phyloP scores from a whole-genome alignment of 2,888 invertebrate species.

The Heterodera filipjevi region DNA sequence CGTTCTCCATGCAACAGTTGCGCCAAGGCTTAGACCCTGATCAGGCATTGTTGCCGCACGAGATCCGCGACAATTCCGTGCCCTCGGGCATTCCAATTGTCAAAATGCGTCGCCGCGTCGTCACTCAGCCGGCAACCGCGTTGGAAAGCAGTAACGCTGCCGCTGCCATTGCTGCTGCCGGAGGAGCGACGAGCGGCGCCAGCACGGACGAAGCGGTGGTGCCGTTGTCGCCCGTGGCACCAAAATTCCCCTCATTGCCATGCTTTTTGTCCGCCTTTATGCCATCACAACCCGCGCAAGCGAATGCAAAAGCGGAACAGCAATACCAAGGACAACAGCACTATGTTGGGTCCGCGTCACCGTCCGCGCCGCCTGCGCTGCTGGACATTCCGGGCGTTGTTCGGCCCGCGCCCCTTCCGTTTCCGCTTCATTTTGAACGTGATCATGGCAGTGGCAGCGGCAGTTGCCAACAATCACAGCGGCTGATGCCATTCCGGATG shows the following conservation, averaged over 20 bases:
- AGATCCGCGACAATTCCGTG: slow-evolving; percentile 36
- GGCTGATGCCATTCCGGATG: not conserved
- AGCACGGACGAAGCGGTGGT: slow-evolving; percentile 36
- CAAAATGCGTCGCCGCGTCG: slow-evolving; percentile 41
- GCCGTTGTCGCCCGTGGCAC: slow-evolving; percentile 40
- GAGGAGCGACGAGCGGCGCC: not conserved
- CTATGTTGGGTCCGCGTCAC: not conserved
- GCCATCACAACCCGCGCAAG: not conserved
- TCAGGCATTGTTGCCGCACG: slow-evolving; percentile 34
- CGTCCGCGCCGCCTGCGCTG: not conserved
- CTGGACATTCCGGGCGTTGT: slow-evolving; percentile 22
- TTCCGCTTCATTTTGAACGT: slow-evolving; percentile 12
- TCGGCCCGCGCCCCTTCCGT: slow-evolving; percentile 19
- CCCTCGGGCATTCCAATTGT: slow-evolving; percentile 44
- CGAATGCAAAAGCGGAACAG: slow-evolving; percentile 1
- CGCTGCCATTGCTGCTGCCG: slow-evolving; percentile 41
- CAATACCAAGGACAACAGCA: too few relatives aligned
- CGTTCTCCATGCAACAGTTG: not conserved
- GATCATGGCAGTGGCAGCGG: not conserved
- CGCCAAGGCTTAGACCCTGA: slow-evolving; percentile 12
- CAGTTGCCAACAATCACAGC: not conserved
- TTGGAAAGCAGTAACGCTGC: slow-evolving; percentile 29
- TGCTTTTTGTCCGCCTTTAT: not conserved
- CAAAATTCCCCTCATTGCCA: slow-evolving; percentile 36
- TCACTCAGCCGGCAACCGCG: not conserved